Evolutionary conservation across 2,113 vertebrate species (phyloP).

Genomic region (Gavialis gangeticus): DNA sequence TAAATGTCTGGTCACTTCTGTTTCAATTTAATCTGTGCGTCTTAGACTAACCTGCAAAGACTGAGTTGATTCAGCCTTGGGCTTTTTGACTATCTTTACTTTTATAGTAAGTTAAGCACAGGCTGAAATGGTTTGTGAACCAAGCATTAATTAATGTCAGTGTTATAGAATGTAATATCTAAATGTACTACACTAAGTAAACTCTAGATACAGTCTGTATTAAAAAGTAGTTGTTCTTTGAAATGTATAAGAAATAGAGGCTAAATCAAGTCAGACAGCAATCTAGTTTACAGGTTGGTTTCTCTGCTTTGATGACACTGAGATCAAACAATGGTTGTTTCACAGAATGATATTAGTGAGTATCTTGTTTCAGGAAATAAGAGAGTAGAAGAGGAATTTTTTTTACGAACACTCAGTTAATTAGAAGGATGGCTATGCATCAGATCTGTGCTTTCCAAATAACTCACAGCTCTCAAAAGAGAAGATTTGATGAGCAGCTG

Average conservation of each 20-base stretch:
- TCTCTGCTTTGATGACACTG: rapidly evolving
- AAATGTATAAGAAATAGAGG: background rate
- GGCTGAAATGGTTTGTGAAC: background rate
- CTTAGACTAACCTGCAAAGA: too few relatives aligned
- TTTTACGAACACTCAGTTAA: background rate
- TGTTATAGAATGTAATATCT: rapidly evolving
- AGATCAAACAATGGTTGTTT: background rate
- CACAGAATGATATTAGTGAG: background rate
- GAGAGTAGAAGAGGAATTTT: background rate
- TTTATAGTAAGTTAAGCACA: background rate
- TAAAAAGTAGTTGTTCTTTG: background rate
- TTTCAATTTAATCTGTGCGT: too few relatives aligned
- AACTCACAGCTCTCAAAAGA: background rate
- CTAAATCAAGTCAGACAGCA: background rate
- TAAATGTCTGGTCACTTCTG: too few relatives aligned
- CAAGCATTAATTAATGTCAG: background rate
- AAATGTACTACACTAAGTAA: background rate
- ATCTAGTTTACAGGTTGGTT: background rate
- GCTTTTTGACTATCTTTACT: background rate
- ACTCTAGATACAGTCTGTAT: background rate
- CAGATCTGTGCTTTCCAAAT: background rate
- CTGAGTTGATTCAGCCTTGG: background rate
- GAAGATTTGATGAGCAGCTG: background rate
- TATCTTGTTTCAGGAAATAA: background rate
- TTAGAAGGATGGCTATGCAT: background rate